A percentile compares a stretch with the other conserved stretches of the same genome.
Conservation (phyloP, 2,888 invertebrate genomes). For the Pycnomerus fuliginosus region DNA sequence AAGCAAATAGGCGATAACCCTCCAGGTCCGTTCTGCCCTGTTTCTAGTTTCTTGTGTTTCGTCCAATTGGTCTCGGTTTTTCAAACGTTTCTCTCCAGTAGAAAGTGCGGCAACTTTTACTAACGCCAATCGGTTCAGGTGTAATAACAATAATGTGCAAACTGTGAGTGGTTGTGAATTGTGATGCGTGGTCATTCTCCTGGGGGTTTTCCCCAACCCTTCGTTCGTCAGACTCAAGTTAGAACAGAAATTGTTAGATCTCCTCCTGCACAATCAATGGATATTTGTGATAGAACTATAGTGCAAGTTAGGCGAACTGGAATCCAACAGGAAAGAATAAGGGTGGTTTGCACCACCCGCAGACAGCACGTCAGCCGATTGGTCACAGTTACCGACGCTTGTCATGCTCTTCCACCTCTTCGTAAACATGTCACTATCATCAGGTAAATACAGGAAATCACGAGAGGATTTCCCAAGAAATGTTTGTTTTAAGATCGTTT, state of each 20-base stretch:
- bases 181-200: conserved; percentile 23
- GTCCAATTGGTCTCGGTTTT: not conserved
- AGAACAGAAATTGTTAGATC: conserved; percentile 10
- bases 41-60: conserved; percentile 1
- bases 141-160: conserved; percentile 8
- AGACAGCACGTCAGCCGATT: conserved; percentile 50
- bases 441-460: no score
- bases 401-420: conserved; percentile 45
- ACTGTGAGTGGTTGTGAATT: conserved; percentile 12
- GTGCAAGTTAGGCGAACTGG: conserved; percentile 49
- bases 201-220: conserved; percentile 23
- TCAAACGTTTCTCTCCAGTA: conserved; percentile 9
- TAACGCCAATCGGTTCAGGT: conserved; percentile 9
- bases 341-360: conserved; percentile 51
- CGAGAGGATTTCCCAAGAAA: no score
- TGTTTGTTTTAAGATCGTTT: conserved; percentile 1
- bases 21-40: not conserved
- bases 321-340: conserved; percentile 47
- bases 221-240: conserved; percentile 12
- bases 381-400: conserved; percentile 50
- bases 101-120: conserved; percentile 20
- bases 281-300: conserved; percentile 47
- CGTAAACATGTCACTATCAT: conserved; percentile 52
- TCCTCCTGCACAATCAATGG: conserved; percentile 25
- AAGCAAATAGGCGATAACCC: no score